Conservation (phyloP, 2,888 invertebrate species). For the Clanis bilineata region DNA sequence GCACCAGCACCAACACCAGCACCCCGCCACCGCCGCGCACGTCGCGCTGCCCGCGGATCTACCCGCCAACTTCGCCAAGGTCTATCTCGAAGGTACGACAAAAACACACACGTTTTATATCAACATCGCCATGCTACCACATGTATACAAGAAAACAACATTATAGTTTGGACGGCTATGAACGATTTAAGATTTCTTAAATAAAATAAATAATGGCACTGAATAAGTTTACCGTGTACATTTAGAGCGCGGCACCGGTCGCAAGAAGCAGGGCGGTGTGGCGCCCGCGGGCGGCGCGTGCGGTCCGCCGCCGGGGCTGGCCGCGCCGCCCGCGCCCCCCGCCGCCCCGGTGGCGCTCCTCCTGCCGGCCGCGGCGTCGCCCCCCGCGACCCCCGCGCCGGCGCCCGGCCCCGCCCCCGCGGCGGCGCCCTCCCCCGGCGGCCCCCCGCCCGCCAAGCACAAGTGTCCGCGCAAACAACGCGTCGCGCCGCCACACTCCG, state of each 20-base stretch:
- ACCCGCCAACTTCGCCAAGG: constrained; percentile 63
- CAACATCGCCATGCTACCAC: too few species aligned
- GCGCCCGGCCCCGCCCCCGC: constrained; percentile 23
- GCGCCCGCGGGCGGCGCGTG: constrained; percentile 28
- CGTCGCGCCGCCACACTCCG: constrained; percentile 62
- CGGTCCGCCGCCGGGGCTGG: constrained; percentile 17
- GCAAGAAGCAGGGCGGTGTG: constrained; percentile 31
- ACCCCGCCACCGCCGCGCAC: constrained; percentile 38
- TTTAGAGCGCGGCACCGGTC: constrained; percentile 35
- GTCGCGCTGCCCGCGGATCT: constrained; percentile 43
- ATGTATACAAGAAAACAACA: too few species aligned
- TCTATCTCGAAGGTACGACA: constrained; percentile 60
- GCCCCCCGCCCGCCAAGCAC: constrained; percentile 54
- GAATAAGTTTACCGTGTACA: not conserved
- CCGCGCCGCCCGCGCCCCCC: constrained; percentile 15
- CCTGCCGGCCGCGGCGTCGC: constrained; percentile 17
- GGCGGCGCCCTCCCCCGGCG: constrained; percentile 31
- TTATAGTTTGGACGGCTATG: too few species aligned
- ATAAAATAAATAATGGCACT: too few species aligned
- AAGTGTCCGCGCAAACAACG: constrained; percentile 75
- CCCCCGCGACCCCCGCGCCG: constrained; percentile 21
- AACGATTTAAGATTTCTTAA: too few species aligned
- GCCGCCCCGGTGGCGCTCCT: constrained; percentile 16
- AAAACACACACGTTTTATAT: too few species aligned
- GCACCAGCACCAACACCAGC: constrained; percentile 42